Base-by-base conservation (phyloP, 2,888 invertebrate genomes). In the Onthophagus sagittarius region DNA sequence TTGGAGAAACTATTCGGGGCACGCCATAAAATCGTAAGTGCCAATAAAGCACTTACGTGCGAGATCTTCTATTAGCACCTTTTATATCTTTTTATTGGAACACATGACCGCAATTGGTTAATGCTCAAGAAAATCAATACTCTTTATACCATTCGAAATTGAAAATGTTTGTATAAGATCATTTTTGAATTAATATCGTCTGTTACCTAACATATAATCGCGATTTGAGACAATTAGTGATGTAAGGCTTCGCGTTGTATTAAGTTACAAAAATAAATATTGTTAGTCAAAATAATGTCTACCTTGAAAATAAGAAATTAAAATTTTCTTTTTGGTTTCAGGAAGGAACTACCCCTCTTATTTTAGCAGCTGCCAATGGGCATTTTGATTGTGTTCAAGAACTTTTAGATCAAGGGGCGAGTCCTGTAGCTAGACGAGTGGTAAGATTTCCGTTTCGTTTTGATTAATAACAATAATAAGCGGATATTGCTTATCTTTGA, bases 281-380 rank as follows among this genome's bases (percentile, higher is more conserved):
- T 53, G 39, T 53, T 9, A 11, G 2, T 53, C 6, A 23, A 23
- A 23, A 23, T 53, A 2, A 53, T 53, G 6, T 53, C 39, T 53
- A 9, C 1, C 11, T 53, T 53, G 6, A 9, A 11, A 1, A 53
- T 53, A 53, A 9, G 5, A 9, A 53, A 53, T 33, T 33, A 9
- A 11, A 53, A 9, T 9, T 33, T 33, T 33, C 7, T 33, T 33
- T 5, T 33, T 53, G 39, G 9, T 77, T 81, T 74, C 87, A 97
- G 97, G 97, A 97, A 84, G 96, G 96, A 65, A 97, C 97, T 33
- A 97, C 97, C 4, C 97, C 97, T 3, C 88, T 97, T 78, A 96
- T 97, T 83, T 88, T 98, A 82, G 93, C 97, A 0, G 92, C 96
- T 1, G 96, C 97, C 71, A 95, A 96, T 85, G 96, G 96, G 0